Percentiles rank a stretch among this genome's conserved stretches.
These are phyloP conservation scores for Acrobasis consociella DNA, from an alignment of 2,888 invertebrate genomes.

Conservation along the genomic window DNA sequence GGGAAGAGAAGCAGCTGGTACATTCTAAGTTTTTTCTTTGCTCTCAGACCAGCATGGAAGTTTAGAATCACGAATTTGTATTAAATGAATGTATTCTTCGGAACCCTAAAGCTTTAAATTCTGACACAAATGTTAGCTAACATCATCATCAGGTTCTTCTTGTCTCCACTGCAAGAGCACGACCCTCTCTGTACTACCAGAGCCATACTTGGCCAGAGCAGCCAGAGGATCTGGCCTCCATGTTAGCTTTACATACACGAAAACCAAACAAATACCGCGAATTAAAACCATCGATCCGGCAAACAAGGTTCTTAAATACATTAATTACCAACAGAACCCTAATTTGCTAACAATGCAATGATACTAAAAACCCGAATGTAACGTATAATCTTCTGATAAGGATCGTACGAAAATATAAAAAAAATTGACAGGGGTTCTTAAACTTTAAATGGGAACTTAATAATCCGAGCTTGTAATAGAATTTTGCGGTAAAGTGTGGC, in stretches of 20 bases:
- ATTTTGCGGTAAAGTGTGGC: constrained; percentile 22
- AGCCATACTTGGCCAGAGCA: no score
- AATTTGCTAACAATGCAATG: constrained; percentile 13
- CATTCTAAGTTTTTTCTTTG: no score
- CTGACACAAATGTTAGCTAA: no score
- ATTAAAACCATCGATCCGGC: neutral
- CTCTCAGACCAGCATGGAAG: no score
- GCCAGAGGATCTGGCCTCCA: no score
- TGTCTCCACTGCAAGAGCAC: no score
- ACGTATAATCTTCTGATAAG: constrained; percentile 39
- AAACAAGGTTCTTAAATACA: neutral
- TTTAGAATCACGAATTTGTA: no score
- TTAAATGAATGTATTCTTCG: no score
- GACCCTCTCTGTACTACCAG: no score
- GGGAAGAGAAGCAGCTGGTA: no score
- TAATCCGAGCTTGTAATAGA: constrained; percentile 34
- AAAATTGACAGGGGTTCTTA: constrained; percentile 37
- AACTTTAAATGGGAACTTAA: constrained; percentile 36
- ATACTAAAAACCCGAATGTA: constrained; percentile 20
- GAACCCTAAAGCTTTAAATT: no score
- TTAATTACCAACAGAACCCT: neutral
- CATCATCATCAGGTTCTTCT: no score
- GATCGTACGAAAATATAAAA: constrained; percentile 42
- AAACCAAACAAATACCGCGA: neutral
- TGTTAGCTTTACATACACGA: neutral